Evolutionary conservation across 2,888 invertebrate species (phyloP).

Genomic region (Acleris sparsana): DNA sequence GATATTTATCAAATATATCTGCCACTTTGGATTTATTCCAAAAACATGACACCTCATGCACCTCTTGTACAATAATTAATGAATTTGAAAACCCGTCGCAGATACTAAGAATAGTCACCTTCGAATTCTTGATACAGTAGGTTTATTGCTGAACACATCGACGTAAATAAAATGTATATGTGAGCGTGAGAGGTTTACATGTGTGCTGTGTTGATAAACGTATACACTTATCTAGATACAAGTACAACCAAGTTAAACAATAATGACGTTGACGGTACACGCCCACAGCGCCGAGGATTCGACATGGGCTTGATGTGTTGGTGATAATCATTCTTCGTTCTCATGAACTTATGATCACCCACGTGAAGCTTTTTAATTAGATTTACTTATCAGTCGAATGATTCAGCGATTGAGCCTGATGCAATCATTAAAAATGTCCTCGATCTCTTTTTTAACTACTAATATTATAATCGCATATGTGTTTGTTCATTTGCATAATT

Average conservation of each 20-base stretch:
- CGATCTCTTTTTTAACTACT: not conserved
- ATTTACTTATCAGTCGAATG: too few species aligned
- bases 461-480: constrained; percentile 3
- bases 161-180: constrained; percentile 29
- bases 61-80: too few species aligned
- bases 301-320: constrained; percentile 6
- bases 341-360: too few species aligned
- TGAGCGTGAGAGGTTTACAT: constrained; percentile 9
- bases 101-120: constrained; percentile 18
- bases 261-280: constrained; percentile 59
- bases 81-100: too few species aligned
- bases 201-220: constrained; percentile 27
- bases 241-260: constrained; percentile 39
- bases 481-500: constrained; percentile 3
- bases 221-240: constrained; percentile 27
- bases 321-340: constrained; percentile 2
- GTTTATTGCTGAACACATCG: constrained; percentile 34
- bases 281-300: constrained; percentile 58
- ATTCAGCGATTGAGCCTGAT: too few species aligned
- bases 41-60: too few species aligned
- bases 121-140: constrained; percentile 26
- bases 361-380: too few species aligned
- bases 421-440: too few species aligned
- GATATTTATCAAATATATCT: too few species aligned
- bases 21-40: too few species aligned